Evolutionary conservation across 2,113 vertebrate genomes (phyloP).

Genomic region (Tyrannus savana): DNA sequence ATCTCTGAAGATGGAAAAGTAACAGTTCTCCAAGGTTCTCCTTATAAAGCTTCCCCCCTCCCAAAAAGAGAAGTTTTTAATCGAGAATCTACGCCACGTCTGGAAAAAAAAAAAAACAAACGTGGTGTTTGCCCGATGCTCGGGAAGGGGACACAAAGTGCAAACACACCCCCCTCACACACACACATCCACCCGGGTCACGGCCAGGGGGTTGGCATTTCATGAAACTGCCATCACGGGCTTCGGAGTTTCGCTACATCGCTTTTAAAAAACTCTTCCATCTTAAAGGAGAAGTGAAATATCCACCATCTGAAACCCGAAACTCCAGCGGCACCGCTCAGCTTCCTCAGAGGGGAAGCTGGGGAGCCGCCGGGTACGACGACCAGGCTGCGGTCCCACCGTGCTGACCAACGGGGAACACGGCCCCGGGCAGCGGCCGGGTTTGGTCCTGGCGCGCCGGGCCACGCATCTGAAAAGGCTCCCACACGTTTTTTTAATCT

Average conservation of each 20-base stretch:
- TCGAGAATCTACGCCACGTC: neutral
- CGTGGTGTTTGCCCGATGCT: neutral
- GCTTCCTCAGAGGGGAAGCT: constrained; percentile 42
- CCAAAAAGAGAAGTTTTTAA: constrained; percentile 1
- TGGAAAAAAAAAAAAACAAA: neutral
- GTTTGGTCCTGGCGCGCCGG: neutral
- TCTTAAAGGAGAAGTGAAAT: constrained; percentile 82
- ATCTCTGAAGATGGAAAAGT: neutral
- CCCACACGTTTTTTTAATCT: constrained; percentile 75
- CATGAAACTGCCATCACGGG: constrained; percentile 41
- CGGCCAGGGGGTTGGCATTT: constrained; percentile 10
- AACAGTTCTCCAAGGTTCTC: neutral
- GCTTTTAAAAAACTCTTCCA: constrained; percentile 44
- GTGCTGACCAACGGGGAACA: neutral
- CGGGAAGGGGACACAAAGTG: neutral
- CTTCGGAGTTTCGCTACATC: constrained; percentile 48
- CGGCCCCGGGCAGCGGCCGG: neutral
- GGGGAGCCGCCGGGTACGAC: neutral
- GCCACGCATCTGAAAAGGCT: constrained; percentile 56
- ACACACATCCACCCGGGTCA: neutral
- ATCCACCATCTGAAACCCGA: constrained; percentile 74
- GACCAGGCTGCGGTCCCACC: neutral
- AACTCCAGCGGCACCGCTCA: constrained; percentile 65
- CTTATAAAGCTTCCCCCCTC: neutral
- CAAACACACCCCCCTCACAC: neutral